Conservation (phyloP, 2,797 vertebrate species). For the Peromyscus aztecus region DNA sequence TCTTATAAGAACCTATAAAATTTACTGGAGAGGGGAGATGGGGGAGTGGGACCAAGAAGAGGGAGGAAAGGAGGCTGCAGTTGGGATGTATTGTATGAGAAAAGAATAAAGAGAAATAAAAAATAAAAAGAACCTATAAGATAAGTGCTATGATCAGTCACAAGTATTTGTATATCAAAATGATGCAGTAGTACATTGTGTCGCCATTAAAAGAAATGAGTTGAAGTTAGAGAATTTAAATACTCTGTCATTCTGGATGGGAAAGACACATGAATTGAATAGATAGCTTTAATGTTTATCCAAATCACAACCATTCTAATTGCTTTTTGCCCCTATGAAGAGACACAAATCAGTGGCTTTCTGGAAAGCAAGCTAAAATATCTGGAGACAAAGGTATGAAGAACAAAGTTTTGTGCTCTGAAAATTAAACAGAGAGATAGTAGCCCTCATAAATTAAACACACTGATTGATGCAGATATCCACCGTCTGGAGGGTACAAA, state of each 20-base stretch:
- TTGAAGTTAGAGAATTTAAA: not conserved
- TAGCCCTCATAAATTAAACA: constrained; percentile 67
- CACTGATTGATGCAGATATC: constrained; percentile 16
- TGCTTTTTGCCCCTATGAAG: not conserved
- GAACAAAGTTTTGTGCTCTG: constrained; percentile 43
- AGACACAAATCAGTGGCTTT: constrained; percentile 18
- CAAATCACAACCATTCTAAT: constrained; percentile 23
- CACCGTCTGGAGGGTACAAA: constrained; percentile 33
- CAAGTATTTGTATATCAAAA: not conserved
- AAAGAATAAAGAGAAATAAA: not conserved
- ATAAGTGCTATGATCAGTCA: not conserved
- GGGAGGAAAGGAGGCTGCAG: rapidly evolving
- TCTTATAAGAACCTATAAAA: not conserved
- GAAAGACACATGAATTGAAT: not conserved
- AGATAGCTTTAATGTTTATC: not conserved
- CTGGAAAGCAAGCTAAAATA: constrained; percentile 42
- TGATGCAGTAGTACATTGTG: not conserved
- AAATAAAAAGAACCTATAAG: not conserved
- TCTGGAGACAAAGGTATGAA: constrained; percentile 53
- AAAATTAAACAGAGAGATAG: constrained; percentile 66
- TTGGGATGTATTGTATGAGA: not conserved
- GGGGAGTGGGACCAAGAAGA: rapidly evolving
- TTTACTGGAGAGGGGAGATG: rapidly evolving
- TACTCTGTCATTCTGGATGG: not conserved
- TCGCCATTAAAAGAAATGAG: not conserved